Evolutionary conservation across 2,888 invertebrate genomes (phyloP).

Genomic region (Myopa tessellatipennis): DNA sequence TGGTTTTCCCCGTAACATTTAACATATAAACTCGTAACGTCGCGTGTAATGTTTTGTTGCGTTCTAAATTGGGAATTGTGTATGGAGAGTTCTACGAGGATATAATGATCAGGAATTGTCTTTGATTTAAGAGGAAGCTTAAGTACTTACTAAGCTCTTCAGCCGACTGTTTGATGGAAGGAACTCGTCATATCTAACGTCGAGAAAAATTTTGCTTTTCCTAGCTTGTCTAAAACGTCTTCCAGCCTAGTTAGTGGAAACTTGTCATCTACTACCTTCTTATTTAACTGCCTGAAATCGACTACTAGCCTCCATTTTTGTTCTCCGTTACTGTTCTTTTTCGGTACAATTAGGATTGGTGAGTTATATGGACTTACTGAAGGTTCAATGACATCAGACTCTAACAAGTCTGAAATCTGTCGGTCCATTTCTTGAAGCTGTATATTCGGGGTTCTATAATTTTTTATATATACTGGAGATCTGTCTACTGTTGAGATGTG

Average conservation of each 20-base stretch:
- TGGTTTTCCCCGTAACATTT: no score
- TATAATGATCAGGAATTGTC: no score
- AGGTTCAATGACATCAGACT: slow-evolving; percentile 26
- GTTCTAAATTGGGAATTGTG: no score
- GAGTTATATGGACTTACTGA: slow-evolving; percentile 39
- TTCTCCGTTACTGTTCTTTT: slow-evolving; percentile 15
- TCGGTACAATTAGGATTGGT: slow-evolving; percentile 34
- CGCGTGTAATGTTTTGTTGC: no score
- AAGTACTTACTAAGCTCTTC: no score
- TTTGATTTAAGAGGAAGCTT: no score
- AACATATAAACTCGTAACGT: no score
- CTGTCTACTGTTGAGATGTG: slow-evolving; percentile 1
- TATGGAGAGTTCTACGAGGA: no score
- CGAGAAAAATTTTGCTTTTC: slow-evolving; percentile 35
- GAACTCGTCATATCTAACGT: slow-evolving; percentile 35
- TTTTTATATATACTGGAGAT: slow-evolving; percentile 28
- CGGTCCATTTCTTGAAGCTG: slow-evolving; percentile 23
- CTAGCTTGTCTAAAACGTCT: slow-evolving; percentile 25
- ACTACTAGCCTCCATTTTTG: slow-evolving; percentile 36
- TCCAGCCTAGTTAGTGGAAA: slow-evolving; percentile 32
- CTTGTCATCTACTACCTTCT: slow-evolving; percentile 21
- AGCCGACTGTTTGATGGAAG: slow-evolving; percentile 36
- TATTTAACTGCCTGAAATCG: slow-evolving; percentile 31
- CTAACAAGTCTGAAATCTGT: slow-evolving; percentile 22
- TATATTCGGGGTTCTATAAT: slow-evolving; percentile 32